Conservation (phyloP, 2,888 invertebrate genomes). For the Thysanoteuthis rhombus region DNA sequence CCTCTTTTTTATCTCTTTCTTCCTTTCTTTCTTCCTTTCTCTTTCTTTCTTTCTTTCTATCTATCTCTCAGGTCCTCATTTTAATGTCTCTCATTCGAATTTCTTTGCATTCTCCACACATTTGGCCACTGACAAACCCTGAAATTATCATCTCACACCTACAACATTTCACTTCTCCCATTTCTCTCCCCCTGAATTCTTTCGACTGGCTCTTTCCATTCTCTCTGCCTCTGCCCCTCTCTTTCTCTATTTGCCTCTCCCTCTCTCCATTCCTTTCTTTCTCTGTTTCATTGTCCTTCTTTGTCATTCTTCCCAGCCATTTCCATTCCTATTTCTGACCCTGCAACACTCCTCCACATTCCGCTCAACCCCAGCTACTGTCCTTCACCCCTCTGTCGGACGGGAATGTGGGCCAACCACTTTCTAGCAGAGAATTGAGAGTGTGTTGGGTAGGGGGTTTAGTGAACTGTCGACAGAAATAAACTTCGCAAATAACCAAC, state of each 20-base stretch:
- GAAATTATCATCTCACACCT: not conserved
- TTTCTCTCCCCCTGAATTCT: not conserved
- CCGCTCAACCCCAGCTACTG: not conserved
- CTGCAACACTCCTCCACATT: not conserved
- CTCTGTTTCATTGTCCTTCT: not conserved
- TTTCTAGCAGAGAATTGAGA: not conserved
- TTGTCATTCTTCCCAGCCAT: not conserved
- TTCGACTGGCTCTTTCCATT: not conserved
- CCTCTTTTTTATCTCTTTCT: too few relatives aligned
- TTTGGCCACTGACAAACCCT: not conserved
- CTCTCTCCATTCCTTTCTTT: not conserved
- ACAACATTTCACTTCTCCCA: not conserved
- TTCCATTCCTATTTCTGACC: not conserved
- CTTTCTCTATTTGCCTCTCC: not conserved
- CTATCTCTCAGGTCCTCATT: not conserved
- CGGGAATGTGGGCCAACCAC: not conserved
- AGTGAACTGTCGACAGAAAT: not conserved
- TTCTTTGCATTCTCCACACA: not conserved
- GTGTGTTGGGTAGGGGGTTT: not conserved
- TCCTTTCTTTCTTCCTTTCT: not conserved
- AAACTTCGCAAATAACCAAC: not conserved
- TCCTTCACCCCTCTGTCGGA: not conserved
- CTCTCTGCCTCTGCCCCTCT: accelerated
- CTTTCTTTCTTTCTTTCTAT: not conserved
- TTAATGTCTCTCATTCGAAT: too few relatives aligned